Base-by-base conservation (phyloP, 2,888 invertebrate genomes). In the Piscicola geometra region DNA sequence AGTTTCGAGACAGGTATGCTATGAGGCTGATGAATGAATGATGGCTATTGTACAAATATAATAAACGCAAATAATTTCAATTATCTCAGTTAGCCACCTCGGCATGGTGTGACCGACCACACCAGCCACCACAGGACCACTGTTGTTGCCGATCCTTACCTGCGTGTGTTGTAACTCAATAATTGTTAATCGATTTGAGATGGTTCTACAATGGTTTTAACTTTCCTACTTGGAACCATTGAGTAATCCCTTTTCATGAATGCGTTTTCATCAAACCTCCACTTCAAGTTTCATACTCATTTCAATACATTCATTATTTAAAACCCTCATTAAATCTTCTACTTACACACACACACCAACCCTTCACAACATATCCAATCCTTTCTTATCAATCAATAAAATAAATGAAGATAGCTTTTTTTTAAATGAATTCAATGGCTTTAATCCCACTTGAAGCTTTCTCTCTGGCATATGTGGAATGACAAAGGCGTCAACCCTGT, bases 71-170 rank as follows among this genome's bases (percentile, higher is more conserved):
- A n/a, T n/a, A n/a, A n/a, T n/a, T n/a, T n/a, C n/a, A n/a, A n/a
- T n/a, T n/a, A n/a, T n/a, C n/a, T n/a, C n/a, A n/a, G n/a, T n/a
- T n/a, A n/a, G 12, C 25, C n/a, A 64, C 64, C 73, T 52, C 30
- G 75, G 75, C 75, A 75, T 75, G 21, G 75, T 75, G 32, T 50
- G 75, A 2, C 75, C 75, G 1, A 75, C 75, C 35, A 75, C 75
- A 5, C 84, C 84, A 0, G 84, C 82, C n/a, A 82, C 83, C 76
- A 83, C 83, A 1, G 82, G 81, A 1, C 84, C 84, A 30, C 81
- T 82, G 76, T 83, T 82, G 32, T 83, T 78, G 32, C 83, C 83
- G n/a, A 82, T 81, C 33, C 83, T 80, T 66, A 83, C 79, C 73
- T 72, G 33, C 12, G n/a, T n/a, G n/a, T n/a, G n/a, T n/a, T n/a